Conservation (phyloP, 2,888 invertebrate genomes). For the Agrotis puta region DNA sequence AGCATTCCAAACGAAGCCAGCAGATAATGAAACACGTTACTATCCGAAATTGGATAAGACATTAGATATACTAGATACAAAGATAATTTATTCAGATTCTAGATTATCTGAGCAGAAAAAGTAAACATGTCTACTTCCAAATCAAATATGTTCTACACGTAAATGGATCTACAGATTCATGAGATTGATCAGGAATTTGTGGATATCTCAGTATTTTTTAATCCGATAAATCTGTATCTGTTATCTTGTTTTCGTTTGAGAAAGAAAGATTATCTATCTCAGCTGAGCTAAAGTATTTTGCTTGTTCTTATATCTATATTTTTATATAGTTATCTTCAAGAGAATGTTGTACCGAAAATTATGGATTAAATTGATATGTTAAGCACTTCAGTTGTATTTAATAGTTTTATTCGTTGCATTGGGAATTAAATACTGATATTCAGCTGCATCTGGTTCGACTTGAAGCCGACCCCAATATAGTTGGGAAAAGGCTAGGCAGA, state of each 20-base stretch:
- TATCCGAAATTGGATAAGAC: conserved; percentile 23
- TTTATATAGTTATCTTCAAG: neutral
- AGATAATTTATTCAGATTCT: conserved; percentile 32
- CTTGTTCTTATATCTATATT: conserved; percentile 3
- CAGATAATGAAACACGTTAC: conserved; percentile 6
- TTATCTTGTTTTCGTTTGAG: conserved; percentile 47
- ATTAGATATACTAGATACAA: neutral
- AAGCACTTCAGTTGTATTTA: too few relatives aligned
- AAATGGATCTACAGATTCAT: conserved; percentile 5
- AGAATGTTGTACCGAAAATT: too few relatives aligned
- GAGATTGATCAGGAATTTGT: conserved; percentile 17
- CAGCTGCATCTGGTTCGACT: neutral
- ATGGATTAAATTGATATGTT: neutral
- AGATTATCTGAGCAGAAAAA: conserved; percentile 17
- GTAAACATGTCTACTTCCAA: conserved; percentile 5
- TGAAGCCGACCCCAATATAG: too few relatives aligned
- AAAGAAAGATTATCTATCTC: conserved; percentile 13
- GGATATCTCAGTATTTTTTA: conserved; percentile 34
- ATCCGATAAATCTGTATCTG: conserved; percentile 35
- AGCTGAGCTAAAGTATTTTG: conserved; percentile 2
- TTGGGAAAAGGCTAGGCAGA: neutral
- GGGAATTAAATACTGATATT: neutral
- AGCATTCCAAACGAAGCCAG: conserved; percentile 2
- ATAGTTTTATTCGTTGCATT: too few relatives aligned
- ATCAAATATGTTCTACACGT: conserved; percentile 6